Base-by-base conservation (phyloP, 2,113 vertebrate species). In the Solenodon paradoxus region DNA sequence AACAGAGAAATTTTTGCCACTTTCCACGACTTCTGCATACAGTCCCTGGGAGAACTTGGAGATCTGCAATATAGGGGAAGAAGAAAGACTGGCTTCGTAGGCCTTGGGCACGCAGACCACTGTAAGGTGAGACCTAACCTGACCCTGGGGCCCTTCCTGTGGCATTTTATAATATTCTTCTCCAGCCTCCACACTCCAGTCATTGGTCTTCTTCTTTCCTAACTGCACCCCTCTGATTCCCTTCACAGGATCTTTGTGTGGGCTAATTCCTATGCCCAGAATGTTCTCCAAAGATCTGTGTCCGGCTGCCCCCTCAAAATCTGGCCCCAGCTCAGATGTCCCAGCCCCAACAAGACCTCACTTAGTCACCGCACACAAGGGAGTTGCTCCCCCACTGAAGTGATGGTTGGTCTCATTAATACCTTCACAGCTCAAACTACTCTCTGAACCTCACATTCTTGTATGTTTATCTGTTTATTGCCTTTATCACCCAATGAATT, bases 1-100 rank as follows among this genome's bases (percentile, higher is more conserved):
- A 0, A 99, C 98, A 5, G 99, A 99, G 96, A 99, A 99, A 96
- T 99, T 99, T 68, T 97, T 98, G 38, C 99, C 99, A 40, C 98
- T 99, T 77, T 98, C 98, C 87, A 97, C 61, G 2, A 99, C 98
- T 5, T 72, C 63, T 0, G 98, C 96, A 12, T 98, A 79, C 28
- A 99, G 98, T 81, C 97, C 97, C 91, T 89, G 90, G 20, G 98
- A 97, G 9, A 99, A 92, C 59, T 75, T 97, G 26, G 95, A 96
- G 59, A 99, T 98, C 98, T 99, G 81, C n/a, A n/a, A 49, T 87
- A 30, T n/a, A 22, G 84, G 53, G 35, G 20, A 55, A 38, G 20
- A 81, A 7, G 3, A 57, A 45, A n/a, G 12, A 6, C 26, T 17
- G 59, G 71, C 22, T n/a, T 38, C 0, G 1, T 2, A 57, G 63